Base-by-base conservation (phyloP, 1,140 invertebrate genomes). In the Olivierus martensii region DNA sequence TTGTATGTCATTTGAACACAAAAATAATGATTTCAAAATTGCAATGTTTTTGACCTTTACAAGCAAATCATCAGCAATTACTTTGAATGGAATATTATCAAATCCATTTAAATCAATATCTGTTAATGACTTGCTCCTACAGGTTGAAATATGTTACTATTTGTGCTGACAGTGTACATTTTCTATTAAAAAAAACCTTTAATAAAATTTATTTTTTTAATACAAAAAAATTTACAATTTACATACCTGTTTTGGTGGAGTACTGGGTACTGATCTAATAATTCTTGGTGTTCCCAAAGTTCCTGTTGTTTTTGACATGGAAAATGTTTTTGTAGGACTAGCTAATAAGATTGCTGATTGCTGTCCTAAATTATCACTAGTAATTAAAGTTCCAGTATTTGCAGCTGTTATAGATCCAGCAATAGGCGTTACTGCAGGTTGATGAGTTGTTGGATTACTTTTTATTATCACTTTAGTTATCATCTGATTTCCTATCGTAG, bases 251-350 rank as follows among this genome's bases (percentile, higher is more conserved):
- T 67, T 68, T n/a, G 67, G 56, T 18, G 65, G 64, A 18, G 67
- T 62, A 3, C 61, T 60, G 42, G 60, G 58, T 37, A 62, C 51
- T 14, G 66, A 57, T 52, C 57, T 57, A 46, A 64, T 60, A 35
- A 62, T 59, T 41, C 54, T 57, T 11, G 65, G 63, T n/a, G 55
- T 36, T 18, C 51, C 44, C 10, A 56, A n/a, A 43, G 46, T 50
- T 17, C 48, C 41, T 28, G 53, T n/a, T 46, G 51, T 53, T 35
- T 63, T 65, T 82, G 79, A 52, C 44, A 82, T 68, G 10, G 78
- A 82, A 43, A 83, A 78, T 12, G 80, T 67, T 73, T 83, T 84
- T 38, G 77, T 75, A 11, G 78, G 75, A 57, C 68, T 74, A 14
- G 57, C 49, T 17, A 61, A 18, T 19, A 62, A 48, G 35, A 57